phyloP scores from a whole-genome alignment of 2,888 invertebrate species.

The Watsonalla cultraria region DNA sequence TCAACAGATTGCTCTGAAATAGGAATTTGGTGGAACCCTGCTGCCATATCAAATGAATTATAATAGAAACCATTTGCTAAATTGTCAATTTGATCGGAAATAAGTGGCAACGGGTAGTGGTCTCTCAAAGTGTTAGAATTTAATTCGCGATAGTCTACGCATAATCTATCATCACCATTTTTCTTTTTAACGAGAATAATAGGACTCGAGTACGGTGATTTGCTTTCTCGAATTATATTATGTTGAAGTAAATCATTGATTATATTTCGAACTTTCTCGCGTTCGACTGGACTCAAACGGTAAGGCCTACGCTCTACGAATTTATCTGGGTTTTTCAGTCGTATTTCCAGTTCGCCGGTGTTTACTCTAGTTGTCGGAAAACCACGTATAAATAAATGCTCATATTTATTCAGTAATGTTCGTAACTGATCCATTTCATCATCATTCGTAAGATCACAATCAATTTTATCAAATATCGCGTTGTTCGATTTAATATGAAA shows the following conservation, averaged over 20 bases:
- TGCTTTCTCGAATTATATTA: constrained; percentile 2
- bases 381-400: no score
- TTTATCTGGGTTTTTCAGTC: not conserved
- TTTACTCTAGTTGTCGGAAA: not conserved
- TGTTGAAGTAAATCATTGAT: not conserved
- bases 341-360: not conserved
- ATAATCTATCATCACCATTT: constrained; percentile 4
- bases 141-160: constrained; percentile 13
- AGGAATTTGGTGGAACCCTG: constrained; percentile 13
- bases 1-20: constrained; percentile 10
- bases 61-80: constrained; percentile 9
- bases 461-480: no score
- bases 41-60: constrained; percentile 7
- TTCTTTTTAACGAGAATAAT: constrained; percentile 5
- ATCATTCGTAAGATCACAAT: no score
- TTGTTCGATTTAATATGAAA: no score
- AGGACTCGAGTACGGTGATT: constrained; percentile 6
- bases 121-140: constrained; percentile 10
- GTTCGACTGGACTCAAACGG: constrained; percentile 6
- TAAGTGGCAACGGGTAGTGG: constrained; percentile 9
- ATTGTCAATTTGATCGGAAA: constrained; percentile 7
- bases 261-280: constrained; percentile 2
- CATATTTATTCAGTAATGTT: no score
- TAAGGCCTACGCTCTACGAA: constrained; percentile 9
- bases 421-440: no score